Conservation (phyloP, 2,797 vertebrate species). For the Alosa sapidissima region DNA sequence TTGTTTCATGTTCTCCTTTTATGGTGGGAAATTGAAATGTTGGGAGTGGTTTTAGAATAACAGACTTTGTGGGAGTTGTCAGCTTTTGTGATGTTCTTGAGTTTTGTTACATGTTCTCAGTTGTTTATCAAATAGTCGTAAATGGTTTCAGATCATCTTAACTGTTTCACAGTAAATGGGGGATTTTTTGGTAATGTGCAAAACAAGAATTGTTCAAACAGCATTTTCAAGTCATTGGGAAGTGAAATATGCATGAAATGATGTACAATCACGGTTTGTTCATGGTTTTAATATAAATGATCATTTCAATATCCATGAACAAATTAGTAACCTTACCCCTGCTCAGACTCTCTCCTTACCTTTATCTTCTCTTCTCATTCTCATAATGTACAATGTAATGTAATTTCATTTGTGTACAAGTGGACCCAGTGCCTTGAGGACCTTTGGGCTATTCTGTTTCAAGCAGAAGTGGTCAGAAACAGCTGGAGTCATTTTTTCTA, state of each 20-base stretch:
- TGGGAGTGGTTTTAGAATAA: background rate
- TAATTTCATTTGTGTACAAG: background rate
- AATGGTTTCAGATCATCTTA: conserved; percentile 10
- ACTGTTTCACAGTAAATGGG: background rate
- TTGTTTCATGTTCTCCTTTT: background rate
- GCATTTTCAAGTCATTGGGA: background rate
- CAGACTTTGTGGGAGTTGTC: background rate
- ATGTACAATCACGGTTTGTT: background rate
- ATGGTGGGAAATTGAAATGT: background rate
- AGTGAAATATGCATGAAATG: background rate
- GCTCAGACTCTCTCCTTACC: too few relatives aligned
- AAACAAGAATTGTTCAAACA: background rate
- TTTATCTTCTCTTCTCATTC: background rate
- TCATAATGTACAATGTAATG: too few relatives aligned
- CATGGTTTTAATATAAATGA: background rate
- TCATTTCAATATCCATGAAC: background rate
- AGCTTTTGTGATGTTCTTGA: background rate
- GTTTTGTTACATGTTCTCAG: background rate
- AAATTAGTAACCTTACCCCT: too few relatives aligned
- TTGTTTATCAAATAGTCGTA: background rate
- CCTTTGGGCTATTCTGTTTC: background rate
- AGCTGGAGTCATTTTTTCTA: background rate
- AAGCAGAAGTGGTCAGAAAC: background rate
- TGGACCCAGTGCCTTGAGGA: background rate
- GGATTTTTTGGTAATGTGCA: background rate